Percentiles rank a stretch among this genome's conserved stretches.
Conservation (phyloP, 2,888 invertebrate genomes). For the Oscheius sp. region DNA sequence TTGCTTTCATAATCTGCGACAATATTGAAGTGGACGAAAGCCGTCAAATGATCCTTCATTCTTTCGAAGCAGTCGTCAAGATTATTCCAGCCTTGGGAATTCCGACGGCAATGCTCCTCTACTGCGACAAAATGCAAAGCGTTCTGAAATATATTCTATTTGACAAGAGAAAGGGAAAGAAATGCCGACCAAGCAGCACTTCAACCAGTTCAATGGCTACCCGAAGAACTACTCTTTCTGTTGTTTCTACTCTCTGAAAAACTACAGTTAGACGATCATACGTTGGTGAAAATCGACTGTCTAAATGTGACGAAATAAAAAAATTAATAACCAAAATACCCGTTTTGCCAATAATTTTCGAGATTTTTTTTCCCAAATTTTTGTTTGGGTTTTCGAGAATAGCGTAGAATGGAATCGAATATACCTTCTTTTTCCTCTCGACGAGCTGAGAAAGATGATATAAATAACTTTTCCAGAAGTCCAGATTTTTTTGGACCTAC, state of each 20-base stretch:
- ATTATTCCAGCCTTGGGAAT: not conserved
- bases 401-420: no score
- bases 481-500: no score
- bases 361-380: no score
- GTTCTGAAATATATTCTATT: not conserved
- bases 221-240: not conserved
- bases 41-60: not conserved
- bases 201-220: not conserved
- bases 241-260: not conserved
- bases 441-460: no score
- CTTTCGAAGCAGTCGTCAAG: constrained; percentile 5
- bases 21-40: not conserved
- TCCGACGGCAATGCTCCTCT: not conserved
- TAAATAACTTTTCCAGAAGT: no score
- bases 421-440: no score
- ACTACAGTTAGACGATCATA: no score
- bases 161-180: not conserved
- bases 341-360: no score
- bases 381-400: no score
- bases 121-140: constrained; percentile 4
- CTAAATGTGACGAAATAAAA: no score
- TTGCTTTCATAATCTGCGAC: constrained; percentile 8
- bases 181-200: not conserved
- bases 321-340: no score
- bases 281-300: no score